phyloP scores from a whole-genome alignment of 2,797 vertebrate species.

The Manis javanica region DNA sequence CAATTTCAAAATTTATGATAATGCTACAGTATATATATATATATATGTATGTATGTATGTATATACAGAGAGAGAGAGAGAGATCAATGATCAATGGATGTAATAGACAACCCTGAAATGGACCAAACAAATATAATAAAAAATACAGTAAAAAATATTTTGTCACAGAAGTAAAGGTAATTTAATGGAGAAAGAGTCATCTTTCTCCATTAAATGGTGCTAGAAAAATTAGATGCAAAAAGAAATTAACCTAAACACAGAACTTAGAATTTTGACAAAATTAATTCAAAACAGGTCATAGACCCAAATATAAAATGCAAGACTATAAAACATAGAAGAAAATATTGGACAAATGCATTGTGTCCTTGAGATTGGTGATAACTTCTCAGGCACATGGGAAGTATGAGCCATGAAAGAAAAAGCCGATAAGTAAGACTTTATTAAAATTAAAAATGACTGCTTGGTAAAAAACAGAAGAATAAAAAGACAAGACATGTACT shows the following conservation, averaged over 20 bases:
- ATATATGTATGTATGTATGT: not conserved
- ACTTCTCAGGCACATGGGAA: not conserved
- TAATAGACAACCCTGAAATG: not conserved
- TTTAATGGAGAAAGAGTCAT: not conserved
- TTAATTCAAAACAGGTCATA: not conserved
- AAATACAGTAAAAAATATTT: not conserved
- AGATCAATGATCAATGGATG: not conserved
- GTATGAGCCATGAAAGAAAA: not conserved
- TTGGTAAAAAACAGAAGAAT: not conserved
- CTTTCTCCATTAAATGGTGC: not conserved
- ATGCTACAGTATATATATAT: not conserved
- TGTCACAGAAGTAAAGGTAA: not conserved
- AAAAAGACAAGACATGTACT: not conserved
- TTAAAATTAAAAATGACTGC: not conserved
- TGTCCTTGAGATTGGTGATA: not conserved
- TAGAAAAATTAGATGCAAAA: not conserved
- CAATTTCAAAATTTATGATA: not conserved
- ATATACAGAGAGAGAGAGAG: not conserved
- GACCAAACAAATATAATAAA: not conserved
- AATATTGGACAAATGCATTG: not conserved
- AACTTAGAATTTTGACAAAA: not conserved
- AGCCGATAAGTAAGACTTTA: not conserved
- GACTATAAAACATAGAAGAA: not conserved
- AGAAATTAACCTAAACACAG: not conserved
- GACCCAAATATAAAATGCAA: not conserved